phyloP scores from a whole-genome alignment of 2,888 invertebrate species.

The Eubasilissa splendida region DNA sequence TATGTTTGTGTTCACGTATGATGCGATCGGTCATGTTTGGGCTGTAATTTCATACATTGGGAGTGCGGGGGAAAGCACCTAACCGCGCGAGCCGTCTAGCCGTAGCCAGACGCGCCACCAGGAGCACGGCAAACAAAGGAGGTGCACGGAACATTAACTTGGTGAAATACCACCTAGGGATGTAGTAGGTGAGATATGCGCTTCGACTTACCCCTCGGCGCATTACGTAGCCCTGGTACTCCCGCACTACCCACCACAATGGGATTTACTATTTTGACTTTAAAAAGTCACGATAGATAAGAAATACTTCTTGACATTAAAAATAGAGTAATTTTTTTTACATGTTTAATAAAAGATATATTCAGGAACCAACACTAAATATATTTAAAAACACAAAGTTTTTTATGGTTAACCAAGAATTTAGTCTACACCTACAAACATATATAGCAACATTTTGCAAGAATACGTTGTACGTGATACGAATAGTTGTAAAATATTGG shows the following conservation, averaged over 20 bases:
- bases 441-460: too few species aligned
- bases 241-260: conserved; percentile 11
- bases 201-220: conserved; percentile 34
- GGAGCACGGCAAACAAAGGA: conserved; percentile 57
- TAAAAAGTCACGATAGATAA: conserved; percentile 25
- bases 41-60: conserved; percentile 40
- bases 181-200: conserved; percentile 48
- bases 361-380: too few species aligned
- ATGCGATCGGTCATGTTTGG: conserved; percentile 27
- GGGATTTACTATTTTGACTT: conserved; percentile 26
- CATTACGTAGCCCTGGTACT: conserved; percentile 10
- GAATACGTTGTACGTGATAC: too few species aligned
- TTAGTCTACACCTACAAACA: too few species aligned
- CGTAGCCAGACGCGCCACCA: conserved; percentile 45
- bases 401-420: too few species aligned
- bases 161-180: conserved; percentile 57
- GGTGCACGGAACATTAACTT: conserved; percentile 57
- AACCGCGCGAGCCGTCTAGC: conserved; percentile 49
- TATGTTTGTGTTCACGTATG: background rate
- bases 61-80: conserved; percentile 33
- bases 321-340: too few species aligned
- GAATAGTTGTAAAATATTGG: too few species aligned
- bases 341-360: too few species aligned
- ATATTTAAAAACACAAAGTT: too few species aligned
- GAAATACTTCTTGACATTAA: background rate